Evolutionary conservation across 1,140 invertebrate genomes (phyloP), one percentile per base, ranked within the genome.

Genomic region (Drosophila cardini): DNA sequence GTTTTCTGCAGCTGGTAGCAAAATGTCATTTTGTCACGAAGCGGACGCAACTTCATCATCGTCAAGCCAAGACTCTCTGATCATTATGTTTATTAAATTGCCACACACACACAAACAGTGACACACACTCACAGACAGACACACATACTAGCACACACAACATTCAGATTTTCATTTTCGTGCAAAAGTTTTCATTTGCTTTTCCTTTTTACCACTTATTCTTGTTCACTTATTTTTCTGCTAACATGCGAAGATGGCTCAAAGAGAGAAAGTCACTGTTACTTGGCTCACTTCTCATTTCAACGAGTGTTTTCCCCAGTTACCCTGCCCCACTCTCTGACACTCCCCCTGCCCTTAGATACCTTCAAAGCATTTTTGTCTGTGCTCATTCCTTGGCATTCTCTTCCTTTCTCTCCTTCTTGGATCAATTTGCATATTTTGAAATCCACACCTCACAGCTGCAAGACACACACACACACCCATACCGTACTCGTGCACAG

Each of bases 1-100:
- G 4, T 26, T 26, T 45, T 13, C 15, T 26, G 52, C 40, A 15
- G 46, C 67, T 65, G 65, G 67, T 72, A 84, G 80, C 80, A 75
- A 80, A 87, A 87, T 89, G 84, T 89, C 85, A 84, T 84, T 89
- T 87, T 84, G 84, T 87, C 84, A 87, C 84, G 84, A 70, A 87
- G 67, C 84, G 64, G 48, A 21, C 32, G 40, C 69, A 76, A 77
- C 72, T 72, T 76, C 76, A 68, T 72, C 72, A 86, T 76, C 72
- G 69, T 80, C 76, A 53, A 38, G 18, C 13, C 15, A 32, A 11
- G 30, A 13, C 50, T 16, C 50, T 16, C 32, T 7, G 63, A 84
- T 84, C 70, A 83, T 83, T 80, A 82, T 74, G 71, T 74, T 87
- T 83, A 87, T 87, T 78, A 87, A 89, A 87, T 79, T 86, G 72